phyloP scores from a whole-genome alignment of 2,888 invertebrate genomes.

The Pollenia amentaria region DNA sequence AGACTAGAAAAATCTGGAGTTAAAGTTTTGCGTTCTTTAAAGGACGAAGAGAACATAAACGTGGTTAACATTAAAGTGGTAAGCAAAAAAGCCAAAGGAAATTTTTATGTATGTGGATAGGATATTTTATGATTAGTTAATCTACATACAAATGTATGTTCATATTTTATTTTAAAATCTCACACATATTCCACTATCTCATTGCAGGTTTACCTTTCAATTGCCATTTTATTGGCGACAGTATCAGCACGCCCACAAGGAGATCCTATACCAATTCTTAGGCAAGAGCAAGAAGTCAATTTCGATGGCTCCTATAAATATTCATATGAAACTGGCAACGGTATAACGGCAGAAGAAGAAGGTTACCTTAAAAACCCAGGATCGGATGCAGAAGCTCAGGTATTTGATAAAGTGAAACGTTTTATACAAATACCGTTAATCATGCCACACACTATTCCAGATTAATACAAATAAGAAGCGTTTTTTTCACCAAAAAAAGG shows the following conservation, averaged over 20 bases:
- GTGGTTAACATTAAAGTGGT: no score
- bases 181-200: no score
- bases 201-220: constrained; percentile 65
- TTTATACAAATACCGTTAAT: no score
- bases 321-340: constrained; percentile 87
- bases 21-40: no score
- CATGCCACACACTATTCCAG: background rate
- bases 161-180: background rate
- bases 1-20: no score
- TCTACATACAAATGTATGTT: background rate
- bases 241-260: constrained; percentile 78
- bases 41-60: no score
- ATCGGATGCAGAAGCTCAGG: constrained; percentile 86
- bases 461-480: constrained; percentile 14
- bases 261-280: constrained; percentile 88
- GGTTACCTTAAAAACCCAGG: constrained; percentile 87
- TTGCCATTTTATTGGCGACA: constrained; percentile 73
- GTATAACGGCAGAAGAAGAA: constrained; percentile 86
- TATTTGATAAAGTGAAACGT: constrained; percentile 72
- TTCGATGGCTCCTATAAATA: constrained; percentile 87
- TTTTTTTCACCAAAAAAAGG: background rate
- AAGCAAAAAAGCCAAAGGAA: no score
- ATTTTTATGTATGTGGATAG: no score
- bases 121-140: no score
- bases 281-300: constrained; percentile 89